Evolutionary conservation across 2,797 vertebrate genomes (phyloP), one percentile per base, ranked within the genome.

Genomic region (Lepidocolaptes lacrymiger): DNA sequence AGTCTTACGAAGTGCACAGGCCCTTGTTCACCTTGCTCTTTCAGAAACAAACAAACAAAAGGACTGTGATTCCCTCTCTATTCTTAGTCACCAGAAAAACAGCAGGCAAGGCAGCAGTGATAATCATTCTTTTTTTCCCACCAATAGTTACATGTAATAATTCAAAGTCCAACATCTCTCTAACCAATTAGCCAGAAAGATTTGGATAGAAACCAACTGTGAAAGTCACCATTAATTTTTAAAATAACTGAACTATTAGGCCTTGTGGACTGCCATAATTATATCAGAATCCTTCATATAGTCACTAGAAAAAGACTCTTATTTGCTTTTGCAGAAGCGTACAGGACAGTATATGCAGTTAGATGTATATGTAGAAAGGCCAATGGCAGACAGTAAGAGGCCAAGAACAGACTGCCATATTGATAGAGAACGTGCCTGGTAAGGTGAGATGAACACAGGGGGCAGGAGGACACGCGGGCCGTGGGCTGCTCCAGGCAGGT

Each of bases 401-500:
- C 27, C 51, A 76, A 44, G 41, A 81, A 43, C 23, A 64, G 27
- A 55, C 18, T 85, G 78, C 62, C 48, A 46, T 16, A 32, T 6
- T 3, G 6, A 71, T 75, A 48, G 75, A 71, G 24, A 92, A 62
- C 0, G 1, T 4, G 24, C 41, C 80, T 10, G 7, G 73, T 91
- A 62, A 84, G 34, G 55, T 48, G 72, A 93, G 83, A 87, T 71
- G 86, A 82, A 90, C 56, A 28, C 21, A 56, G 56, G 12, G 56
- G 30, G 82, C 34, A 46, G 30, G 14, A 73, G 55, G 37, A 49
- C 72, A 49, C 0, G 0, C 8, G 51, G 85, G 66, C 0, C 0
- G 51, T 37, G 39, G 69, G 59, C 61, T 92, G 92, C 72, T 93
- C 71, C 68, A 85, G 82, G 77, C 78, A 95, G 93, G 83, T 94